Evolutionary conservation across 2,888 invertebrate genomes (phyloP).

Genomic region (Periphyllus acericola): DNA sequence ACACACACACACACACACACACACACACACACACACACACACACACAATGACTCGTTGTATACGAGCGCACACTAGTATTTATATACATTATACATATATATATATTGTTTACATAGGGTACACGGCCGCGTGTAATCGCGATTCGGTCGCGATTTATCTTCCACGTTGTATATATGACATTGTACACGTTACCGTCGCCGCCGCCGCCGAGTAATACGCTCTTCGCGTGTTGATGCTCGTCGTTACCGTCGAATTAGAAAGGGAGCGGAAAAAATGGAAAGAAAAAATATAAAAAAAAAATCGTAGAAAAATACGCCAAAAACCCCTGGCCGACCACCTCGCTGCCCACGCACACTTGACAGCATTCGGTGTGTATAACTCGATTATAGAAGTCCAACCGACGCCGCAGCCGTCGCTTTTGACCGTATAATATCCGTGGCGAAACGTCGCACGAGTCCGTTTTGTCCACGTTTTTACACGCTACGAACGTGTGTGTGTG

Average conservation of each 20-base stretch:
- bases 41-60: background rate
- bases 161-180: background rate
- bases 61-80: background rate
- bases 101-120: background rate
- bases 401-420: background rate
- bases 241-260: background rate
- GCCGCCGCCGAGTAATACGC: background rate
- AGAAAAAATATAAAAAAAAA: background rate
- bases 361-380: constrained; percentile 2
- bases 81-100: too few species aligned
- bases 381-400: constrained; percentile 8
- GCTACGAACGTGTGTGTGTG: background rate
- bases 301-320: too few species aligned
- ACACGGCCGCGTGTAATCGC: constrained; percentile 34
- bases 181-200: background rate
- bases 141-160: background rate
- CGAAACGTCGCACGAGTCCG: constrained; percentile 50
- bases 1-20: background rate
- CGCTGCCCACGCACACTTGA: background rate
- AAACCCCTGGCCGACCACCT: too few species aligned
- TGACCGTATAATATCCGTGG: constrained; percentile 47
- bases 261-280: background rate
- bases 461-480: constrained; percentile 2
- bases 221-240: background rate
- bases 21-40: background rate